These are phyloP conservation scores for Trichogramma dendrolimi DNA, from an alignment of 2,888 invertebrate genomes.

Conservation along the genomic window DNA sequence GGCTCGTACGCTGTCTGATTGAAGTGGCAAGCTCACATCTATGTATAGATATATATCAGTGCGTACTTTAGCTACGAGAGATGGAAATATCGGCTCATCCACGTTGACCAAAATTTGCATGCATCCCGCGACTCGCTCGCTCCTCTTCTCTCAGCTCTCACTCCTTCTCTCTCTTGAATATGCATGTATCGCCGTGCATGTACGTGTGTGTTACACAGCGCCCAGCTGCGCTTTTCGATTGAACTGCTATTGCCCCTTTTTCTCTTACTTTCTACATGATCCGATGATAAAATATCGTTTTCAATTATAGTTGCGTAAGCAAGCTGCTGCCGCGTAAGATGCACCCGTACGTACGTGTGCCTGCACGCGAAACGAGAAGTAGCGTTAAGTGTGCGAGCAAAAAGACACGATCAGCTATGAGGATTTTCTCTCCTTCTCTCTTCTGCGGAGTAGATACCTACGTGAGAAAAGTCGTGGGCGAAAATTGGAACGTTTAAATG, in stretches of 20 bases:
- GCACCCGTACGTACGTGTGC: too few species aligned
- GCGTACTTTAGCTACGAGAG: neutral
- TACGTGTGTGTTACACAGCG: neutral
- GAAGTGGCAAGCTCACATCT: conserved; percentile 12
- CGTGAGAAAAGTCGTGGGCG: neutral
- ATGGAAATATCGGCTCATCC: neutral
- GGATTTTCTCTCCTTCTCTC: too few species aligned
- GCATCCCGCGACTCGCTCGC: too few species aligned
- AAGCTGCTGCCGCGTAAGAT: neutral
- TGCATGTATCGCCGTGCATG: too few species aligned
- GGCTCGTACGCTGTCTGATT: conserved; percentile 7
- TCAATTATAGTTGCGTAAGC: conserved; percentile 11
- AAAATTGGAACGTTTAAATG: conserved; percentile 19
- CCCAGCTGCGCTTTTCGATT: conserved; percentile 3
- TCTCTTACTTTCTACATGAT: too few species aligned
- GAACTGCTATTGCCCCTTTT: neutral
- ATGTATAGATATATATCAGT: conserved; percentile 6
- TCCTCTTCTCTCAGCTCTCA: too few species aligned
- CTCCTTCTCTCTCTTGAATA: too few species aligned
- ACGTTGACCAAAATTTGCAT: too few species aligned
- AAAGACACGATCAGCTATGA: too few species aligned
- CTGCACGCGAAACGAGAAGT: too few species aligned
- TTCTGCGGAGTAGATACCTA: too few species aligned
- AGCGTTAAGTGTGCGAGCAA: too few species aligned
- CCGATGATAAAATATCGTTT: conserved; percentile 16